These are phyloP conservation scores for Zaprionus nigranus DNA, from an alignment of 1,140 invertebrate genomes.

Conservation along the genomic window DNA sequence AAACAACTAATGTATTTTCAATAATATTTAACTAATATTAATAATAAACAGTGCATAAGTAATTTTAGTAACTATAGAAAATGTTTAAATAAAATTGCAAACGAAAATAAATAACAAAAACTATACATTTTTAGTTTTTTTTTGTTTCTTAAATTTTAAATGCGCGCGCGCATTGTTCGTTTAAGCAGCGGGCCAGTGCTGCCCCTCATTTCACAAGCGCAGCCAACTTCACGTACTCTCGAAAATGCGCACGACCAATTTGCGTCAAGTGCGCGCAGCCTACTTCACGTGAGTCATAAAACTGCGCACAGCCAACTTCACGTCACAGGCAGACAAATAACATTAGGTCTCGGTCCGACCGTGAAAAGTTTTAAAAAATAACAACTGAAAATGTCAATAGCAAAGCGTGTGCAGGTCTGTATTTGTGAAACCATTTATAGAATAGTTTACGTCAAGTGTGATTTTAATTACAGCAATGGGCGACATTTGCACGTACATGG, in stretches of 20 bases:
- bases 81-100: conserved; percentile 84
- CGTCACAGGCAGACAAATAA: conserved; percentile 23
- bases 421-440: background rate
- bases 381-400: conserved; percentile 77
- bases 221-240: conserved; percentile 18
- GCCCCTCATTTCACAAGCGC: background rate
- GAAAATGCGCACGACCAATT: background rate
- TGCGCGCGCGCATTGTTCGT: background rate
- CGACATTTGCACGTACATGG: conserved; percentile 95
- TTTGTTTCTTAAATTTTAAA: background rate
- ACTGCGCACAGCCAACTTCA: conserved; percentile 9
- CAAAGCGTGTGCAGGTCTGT: conserved; percentile 84
- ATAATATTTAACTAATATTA: conserved; percentile 84
- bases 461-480: conserved; percentile 93
- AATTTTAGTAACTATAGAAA: conserved; percentile 84
- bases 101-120: conserved; percentile 78
- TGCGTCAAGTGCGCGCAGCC: conserved; percentile 6
- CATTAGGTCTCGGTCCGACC: background rate
- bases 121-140: conserved; percentile 24
- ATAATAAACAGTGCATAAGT: conserved; percentile 82
- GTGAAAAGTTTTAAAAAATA: conserved; percentile 18
- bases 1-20: conserved; percentile 83
- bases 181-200: background rate
- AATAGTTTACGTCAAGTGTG: too few species aligned
- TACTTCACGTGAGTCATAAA: conserved; percentile 10